phyloP scores from a whole-genome alignment of 2,888 invertebrate genomes.

The Ochropleura leucogaster region DNA sequence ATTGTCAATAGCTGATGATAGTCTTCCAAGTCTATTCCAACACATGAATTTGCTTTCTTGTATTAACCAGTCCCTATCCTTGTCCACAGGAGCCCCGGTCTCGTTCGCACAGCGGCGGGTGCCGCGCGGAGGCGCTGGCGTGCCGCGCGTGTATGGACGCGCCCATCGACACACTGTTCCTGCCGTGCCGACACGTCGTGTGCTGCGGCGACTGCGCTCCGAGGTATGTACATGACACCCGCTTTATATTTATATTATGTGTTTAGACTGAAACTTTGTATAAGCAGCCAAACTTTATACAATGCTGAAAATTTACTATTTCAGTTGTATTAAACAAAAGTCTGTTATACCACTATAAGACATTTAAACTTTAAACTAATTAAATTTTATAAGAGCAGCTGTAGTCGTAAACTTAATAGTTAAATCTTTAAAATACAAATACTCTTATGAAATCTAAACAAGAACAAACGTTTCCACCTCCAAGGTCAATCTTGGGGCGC shows the following conservation, averaged over 20 bases:
- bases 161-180: constrained; percentile 95
- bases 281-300: not conserved
- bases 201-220: constrained; percentile 95
- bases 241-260: too few species aligned
- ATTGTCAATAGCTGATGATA: not conserved
- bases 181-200: constrained; percentile 97
- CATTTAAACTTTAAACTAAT: not conserved
- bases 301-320: not conserved
- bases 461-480: not conserved
- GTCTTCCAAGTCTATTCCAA: too few species aligned
- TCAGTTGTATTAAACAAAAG: too few species aligned
- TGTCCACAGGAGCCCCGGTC: constrained; percentile 76
- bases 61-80: not conserved
- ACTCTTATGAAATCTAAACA: not conserved
- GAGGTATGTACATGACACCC: constrained; percentile 77
- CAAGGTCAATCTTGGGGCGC: not conserved
- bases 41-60: too few species aligned
- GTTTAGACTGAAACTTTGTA: not conserved
- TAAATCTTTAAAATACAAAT: not conserved
- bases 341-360: too few species aligned
- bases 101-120: constrained; percentile 80
- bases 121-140: constrained; percentile 92
- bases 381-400: not conserved
- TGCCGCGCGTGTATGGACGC: constrained; percentile 97
- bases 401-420: not conserved